Base-by-base conservation (phyloP, 2,113 vertebrate species). In the Haliaeetus leucogaster region DNA sequence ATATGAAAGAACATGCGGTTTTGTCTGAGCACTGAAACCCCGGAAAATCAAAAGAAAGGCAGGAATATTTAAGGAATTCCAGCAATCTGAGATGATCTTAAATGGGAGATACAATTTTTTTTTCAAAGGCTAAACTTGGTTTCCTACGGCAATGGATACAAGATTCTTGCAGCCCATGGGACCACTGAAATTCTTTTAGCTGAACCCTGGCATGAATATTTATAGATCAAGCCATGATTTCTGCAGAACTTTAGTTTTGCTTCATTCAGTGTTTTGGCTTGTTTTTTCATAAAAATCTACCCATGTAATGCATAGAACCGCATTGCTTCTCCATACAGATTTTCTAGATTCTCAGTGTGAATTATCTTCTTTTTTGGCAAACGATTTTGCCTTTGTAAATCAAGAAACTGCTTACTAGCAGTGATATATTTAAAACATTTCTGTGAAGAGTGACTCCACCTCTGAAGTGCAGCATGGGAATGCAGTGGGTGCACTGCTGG, bases 381-480 rank as follows among this genome's bases (percentile, higher is more conserved):
- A 45, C 29, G 26, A 18, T 68, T 80, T 94, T 18, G 34, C 52
- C 38, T 73, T 45, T 77, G 63, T 76, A 70, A 88, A 26, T 34
- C 25, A 61, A 47, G 58, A 45, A 77, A 20, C 12, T 30, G 65
- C 40, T 72, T 38, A 6, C 30, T 27, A 56, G 82, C 82, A 50
- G 9, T 3, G n/a, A 21, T 14, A 16, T 3, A 16, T 30, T 30
- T 52, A 30, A 65, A 82, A 18, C 22, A 15, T 11, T 34, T 8
- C 53, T 0, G 0, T 17, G 71, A 30, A 53, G 66, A 70, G 36
- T 19, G n/a, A 29, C 88, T 82, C 66, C 56, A 5, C 48, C 66
- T 72, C 71, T 72, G 43, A 48, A 82, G 82, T 23, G 58, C 66
- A 85, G 82, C 88, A 83, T 83, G 76, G 93, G 93, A 95, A 97